phyloP scores from a whole-genome alignment of 2,113 vertebrate species.

The Noturus placidus region DNA sequence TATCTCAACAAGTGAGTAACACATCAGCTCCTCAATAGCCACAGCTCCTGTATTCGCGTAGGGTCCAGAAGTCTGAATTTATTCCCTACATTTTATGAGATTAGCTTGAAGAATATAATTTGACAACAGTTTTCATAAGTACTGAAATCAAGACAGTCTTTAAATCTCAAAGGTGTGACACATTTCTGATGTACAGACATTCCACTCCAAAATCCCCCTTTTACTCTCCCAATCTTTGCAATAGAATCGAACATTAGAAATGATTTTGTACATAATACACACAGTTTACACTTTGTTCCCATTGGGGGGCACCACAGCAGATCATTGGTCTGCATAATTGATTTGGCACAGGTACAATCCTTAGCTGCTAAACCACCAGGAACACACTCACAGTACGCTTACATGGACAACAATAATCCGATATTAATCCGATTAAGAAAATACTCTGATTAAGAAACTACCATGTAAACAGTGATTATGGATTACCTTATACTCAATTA shows the following conservation, averaged over 20 bases:
- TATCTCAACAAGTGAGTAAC: conserved; percentile 91
- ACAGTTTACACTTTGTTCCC: not conserved
- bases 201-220: no score
- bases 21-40: conserved; percentile 69
- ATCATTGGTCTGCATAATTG: no score
- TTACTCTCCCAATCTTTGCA: not conserved
- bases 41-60: conserved; percentile 62
- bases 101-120: not conserved
- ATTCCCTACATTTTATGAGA: not conserved
- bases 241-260: not conserved
- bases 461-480: no score
- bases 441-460: no score
- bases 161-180: not conserved
- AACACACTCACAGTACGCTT: no score
- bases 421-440: no score
- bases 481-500: no score
- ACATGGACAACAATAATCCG: no score
- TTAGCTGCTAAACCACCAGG: no score
- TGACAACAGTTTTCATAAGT: not conserved
- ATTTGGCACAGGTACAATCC: no score
- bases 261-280: not conserved
- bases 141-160: not conserved
- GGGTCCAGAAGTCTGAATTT: not conserved
- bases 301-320: no score
- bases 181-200: not conserved